Base-by-base conservation (phyloP, 2,888 invertebrate genomes). In the Chymomyza caudatula region DNA sequence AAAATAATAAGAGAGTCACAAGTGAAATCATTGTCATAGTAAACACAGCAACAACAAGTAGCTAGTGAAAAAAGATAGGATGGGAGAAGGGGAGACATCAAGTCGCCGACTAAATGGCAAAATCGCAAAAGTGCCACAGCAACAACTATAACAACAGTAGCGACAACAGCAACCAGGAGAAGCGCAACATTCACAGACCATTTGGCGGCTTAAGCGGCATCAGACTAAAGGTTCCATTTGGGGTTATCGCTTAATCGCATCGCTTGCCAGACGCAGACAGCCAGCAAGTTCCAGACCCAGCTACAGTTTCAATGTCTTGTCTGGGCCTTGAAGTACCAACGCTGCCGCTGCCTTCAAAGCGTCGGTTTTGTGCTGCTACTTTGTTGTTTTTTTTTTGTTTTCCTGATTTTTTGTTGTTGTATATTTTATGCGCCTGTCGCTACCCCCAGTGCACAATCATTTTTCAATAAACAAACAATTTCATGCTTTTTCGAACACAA, bases 381-480 rank as follows among this genome's bases (percentile, higher is more conserved):
- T 51, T 37, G 43, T 58, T 61, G 59, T 58, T 61, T 69, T 63
- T 60, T 57, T 77, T 69, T 74, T 79, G 65, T 67, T 62, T 71
- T 67, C 53, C 65, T 71, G 59, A 62, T 49, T 56, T 20, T 17
- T 51, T 51, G 20, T 51, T 51, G 19, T 53, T 53, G n/a, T 51
- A 20, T 53, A 53, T 53, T 53, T 53, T 53, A 53, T 49, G 17
- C 49, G 59, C 8, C 29, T 55, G 29, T 60, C 51, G 67, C 61
- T 52, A 54, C 62, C 64, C 73, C 63, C 44, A 64, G 67, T 63
- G 77, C 75, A 73, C 81, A 83, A 83, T 85, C 83, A 84, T 84
- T 84, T 84, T 84, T 84, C 83, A 84, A 84, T 84, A 84, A 84
- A 86, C 83, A 84, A 84, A 86, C 83, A 84, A 84, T 84, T 84